These are phyloP conservation scores for Alligator mississippiensis DNA, from an alignment of 2,113 vertebrate species.

Conservation along the genomic window DNA sequence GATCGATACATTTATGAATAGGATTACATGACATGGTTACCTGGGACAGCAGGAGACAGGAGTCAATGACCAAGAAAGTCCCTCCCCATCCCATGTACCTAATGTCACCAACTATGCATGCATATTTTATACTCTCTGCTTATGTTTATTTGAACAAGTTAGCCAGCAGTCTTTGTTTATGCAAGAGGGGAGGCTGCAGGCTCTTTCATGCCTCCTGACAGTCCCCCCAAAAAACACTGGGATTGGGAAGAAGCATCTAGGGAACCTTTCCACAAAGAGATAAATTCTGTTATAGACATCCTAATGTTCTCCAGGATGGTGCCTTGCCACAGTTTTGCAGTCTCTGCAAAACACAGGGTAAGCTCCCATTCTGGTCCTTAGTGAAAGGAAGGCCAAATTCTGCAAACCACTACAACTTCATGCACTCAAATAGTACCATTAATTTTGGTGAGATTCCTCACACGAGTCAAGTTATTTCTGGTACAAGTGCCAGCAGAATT, in stretches of 20 bases:
- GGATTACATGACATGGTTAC: fast-evolving
- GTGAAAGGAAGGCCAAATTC: conserved; percentile 25
- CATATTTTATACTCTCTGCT: neutral
- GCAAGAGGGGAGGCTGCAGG: conserved; percentile 34
- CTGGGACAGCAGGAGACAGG: neutral
- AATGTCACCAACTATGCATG: neutral
- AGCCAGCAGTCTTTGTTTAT: neutral
- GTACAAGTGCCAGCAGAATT: neutral
- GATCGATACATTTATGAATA: neutral
- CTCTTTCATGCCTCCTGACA: conserved; percentile 47
- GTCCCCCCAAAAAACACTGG: conserved; percentile 41
- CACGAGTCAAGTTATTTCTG: neutral
- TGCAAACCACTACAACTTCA: conserved; percentile 37
- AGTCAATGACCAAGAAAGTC: neutral
- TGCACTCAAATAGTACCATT: conserved; percentile 41
- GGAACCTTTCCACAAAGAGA: conserved; percentile 50
- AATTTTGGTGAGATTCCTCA: neutral
- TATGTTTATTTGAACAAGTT: conserved; percentile 2
- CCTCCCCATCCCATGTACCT: neutral
- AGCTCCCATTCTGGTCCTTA: conserved; percentile 39
- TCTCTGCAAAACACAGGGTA: conserved; percentile 47
- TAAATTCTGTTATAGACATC: conserved; percentile 58
- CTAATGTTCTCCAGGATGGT: conserved; percentile 46
- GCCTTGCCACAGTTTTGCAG: conserved; percentile 24
- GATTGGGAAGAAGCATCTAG: conserved; percentile 38